These are phyloP conservation scores for Ennomos erosarius DNA, from an alignment of 2,888 invertebrate genomes.

Conservation along the genomic window DNA sequence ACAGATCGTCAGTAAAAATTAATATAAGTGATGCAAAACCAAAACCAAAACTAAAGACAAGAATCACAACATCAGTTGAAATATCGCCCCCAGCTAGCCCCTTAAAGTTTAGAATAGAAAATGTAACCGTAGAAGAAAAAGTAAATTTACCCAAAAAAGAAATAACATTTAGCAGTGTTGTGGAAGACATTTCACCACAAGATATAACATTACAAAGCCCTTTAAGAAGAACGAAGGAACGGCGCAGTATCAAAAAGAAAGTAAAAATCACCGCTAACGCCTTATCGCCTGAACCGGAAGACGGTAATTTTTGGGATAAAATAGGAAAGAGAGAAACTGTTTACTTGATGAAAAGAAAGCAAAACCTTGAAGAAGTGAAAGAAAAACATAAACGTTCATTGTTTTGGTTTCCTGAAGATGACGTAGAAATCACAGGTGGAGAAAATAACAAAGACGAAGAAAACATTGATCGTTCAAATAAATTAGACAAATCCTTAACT, in stretches of 20 bases:
- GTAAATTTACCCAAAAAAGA: constrained; percentile 63
- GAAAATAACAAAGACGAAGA: background rate
- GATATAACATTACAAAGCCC: constrained; percentile 37
- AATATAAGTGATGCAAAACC: constrained; percentile 52
- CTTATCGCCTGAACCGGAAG: constrained; percentile 71
- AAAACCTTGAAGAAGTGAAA: constrained; percentile 73
- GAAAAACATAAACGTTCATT: constrained; percentile 66
- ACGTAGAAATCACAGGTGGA: constrained; percentile 13
- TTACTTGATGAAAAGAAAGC: constrained; percentile 84
- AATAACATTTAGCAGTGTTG: constrained; percentile 66
- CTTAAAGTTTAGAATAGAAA: constrained; percentile 84
- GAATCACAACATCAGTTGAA: constrained; percentile 84
- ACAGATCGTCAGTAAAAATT: constrained; percentile 57
- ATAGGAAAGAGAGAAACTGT: constrained; percentile 88
- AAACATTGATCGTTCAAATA: background rate
- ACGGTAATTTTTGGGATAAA: constrained; percentile 87
- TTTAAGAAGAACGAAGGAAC: constrained; percentile 43
- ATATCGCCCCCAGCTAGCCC: constrained; percentile 74
- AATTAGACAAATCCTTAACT: background rate
- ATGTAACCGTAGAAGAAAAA: constrained; percentile 86
- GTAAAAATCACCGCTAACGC: constrained; percentile 46
- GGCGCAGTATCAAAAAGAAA: constrained; percentile 53
- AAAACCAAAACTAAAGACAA: constrained; percentile 77
- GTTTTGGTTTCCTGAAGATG: constrained; percentile 72
- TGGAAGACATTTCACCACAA: constrained; percentile 52